Percentiles rank a stretch among this genome's conserved stretches.
Conservation (phyloP, 2,797 vertebrate species). For the Sebastes glaucus region DNA sequence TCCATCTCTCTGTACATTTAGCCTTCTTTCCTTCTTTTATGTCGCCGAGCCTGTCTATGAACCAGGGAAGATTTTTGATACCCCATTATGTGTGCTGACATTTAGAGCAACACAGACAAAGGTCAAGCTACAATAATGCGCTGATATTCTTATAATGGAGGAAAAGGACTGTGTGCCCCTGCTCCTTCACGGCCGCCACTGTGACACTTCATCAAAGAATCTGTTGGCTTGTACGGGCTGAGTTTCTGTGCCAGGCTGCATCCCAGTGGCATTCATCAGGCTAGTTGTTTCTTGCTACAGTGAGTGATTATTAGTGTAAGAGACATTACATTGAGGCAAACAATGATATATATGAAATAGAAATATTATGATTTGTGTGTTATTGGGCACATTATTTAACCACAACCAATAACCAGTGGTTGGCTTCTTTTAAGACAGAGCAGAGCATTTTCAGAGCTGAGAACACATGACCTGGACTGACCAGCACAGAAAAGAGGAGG, state of each 20-base stretch:
- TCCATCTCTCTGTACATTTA: neutral
- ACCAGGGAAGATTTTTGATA: conserved; percentile 28
- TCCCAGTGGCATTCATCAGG: neutral
- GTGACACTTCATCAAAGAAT: conserved; percentile 13
- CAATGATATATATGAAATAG: neutral
- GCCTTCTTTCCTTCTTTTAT: neutral
- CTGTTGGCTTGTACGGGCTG: neutral
- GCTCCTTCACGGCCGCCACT: neutral
- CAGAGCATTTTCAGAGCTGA: neutral
- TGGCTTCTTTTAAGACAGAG: neutral
- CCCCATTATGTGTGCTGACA: conserved; percentile 56
- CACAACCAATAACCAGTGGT: neutral
- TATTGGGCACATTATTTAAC: neutral
- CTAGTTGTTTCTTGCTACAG: neutral
- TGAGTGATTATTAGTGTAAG: neutral
- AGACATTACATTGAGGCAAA: neutral
- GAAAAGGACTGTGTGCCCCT: neutral
- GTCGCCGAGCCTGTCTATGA: conserved; percentile 6
- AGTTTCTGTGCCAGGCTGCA: neutral
- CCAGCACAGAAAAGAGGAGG: neutral
- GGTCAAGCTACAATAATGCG: conserved; percentile 59
- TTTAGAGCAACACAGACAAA: conserved; percentile 60
- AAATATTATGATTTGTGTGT: neutral
- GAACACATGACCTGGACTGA: neutral
- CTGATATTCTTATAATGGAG: conserved; percentile 25